Evolutionary conservation across 2,888 invertebrate species (phyloP), one percentile per base, ranked within the genome.

Genomic region (Cylindroiulus punctatus): DNA sequence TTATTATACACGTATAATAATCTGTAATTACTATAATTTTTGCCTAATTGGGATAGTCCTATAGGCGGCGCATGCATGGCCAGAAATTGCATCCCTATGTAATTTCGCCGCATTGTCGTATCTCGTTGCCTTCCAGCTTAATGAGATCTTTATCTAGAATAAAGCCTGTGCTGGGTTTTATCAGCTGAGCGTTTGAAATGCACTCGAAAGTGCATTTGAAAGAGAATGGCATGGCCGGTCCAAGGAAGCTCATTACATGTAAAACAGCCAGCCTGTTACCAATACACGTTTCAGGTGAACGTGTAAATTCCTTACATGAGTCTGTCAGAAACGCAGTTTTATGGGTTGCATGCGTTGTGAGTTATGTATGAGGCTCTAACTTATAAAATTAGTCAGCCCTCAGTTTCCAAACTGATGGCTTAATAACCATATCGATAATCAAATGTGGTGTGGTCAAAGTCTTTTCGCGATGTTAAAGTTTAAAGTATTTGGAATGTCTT

Each of bases 1-100:
- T 14, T 76, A 30, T 30, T 30, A 30, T 17, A 76, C 26, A 76
- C 30, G 76, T 76, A 26, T 76, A 76, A 76, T 76, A 76, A 76
- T 76, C 30, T 30, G 14, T 76, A 76, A 76, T 76, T 76, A 76
- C 76, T 76, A 14, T 76, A 76, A 76, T 76, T 76, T 76, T 30
- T 76, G 76, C 76, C 30, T 76, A 76, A 76, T 76, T 76, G 76
- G 76, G 76, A 76, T 76, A 76, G 76, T 30, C 76, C 76, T 76
- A 76, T 30, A 76, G 76, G 76, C 76, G 76, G 76, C 76, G 76
- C 76, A 0, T 30, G 30, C 76, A 76, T 76, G 76, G 76, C 76
- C 76, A 14, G 76, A 30, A 76, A 76, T 26, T 4, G 57, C 57
- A 57, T 57, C 22, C 57, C n/a, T 57, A n/a, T 57, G 22, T 76